Conservation (phyloP, 2,113 vertebrate genomes). For the Ancistrus triradiatus region DNA sequence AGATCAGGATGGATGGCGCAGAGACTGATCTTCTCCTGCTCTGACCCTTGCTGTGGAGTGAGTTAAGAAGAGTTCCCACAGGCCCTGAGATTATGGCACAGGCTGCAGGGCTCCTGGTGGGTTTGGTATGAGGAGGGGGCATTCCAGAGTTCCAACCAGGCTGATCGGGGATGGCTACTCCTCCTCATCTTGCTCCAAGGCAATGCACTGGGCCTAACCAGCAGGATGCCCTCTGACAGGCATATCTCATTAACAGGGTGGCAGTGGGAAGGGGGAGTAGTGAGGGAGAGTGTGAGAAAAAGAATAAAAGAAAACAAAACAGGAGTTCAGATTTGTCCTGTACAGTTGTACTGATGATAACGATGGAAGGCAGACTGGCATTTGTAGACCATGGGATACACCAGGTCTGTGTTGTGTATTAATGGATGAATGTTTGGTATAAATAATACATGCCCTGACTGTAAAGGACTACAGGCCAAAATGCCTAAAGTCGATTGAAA, state of each 20-base stretch:
- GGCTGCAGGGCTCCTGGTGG: constrained; percentile 60
- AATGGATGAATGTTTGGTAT: too few relatives aligned
- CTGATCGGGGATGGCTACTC: constrained; percentile 62
- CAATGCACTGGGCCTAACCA: constrained; percentile 53
- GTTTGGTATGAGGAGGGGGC: constrained; percentile 66
- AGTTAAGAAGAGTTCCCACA: constrained; percentile 41
- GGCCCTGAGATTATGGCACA: constrained; percentile 52
- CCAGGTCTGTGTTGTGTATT: too few relatives aligned
- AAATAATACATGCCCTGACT: too few relatives aligned
- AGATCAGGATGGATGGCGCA: constrained; percentile 17
- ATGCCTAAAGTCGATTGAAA: too few relatives aligned
- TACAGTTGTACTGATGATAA: not conserved
- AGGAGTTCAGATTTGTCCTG: not conserved
- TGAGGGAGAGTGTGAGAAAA: constrained; percentile 34
- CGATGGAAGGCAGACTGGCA: not conserved
- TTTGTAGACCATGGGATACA: too few relatives aligned
- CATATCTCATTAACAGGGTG: constrained; percentile 60
- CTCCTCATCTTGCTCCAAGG: constrained; percentile 59
- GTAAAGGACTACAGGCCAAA: too few relatives aligned
- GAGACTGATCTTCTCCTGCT: constrained; percentile 16
- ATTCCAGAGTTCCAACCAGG: constrained; percentile 72
- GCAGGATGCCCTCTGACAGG: constrained; percentile 66
- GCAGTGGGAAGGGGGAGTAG: constrained; percentile 7
- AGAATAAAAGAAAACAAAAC: constrained; percentile 6
- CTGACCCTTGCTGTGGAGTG: not conserved